A percentile compares a stretch with the other conserved stretches of the same genome.
These are phyloP conservation scores for Beris chalybata DNA, from an alignment of 2,888 invertebrate genomes.

Conservation along the genomic window DNA sequence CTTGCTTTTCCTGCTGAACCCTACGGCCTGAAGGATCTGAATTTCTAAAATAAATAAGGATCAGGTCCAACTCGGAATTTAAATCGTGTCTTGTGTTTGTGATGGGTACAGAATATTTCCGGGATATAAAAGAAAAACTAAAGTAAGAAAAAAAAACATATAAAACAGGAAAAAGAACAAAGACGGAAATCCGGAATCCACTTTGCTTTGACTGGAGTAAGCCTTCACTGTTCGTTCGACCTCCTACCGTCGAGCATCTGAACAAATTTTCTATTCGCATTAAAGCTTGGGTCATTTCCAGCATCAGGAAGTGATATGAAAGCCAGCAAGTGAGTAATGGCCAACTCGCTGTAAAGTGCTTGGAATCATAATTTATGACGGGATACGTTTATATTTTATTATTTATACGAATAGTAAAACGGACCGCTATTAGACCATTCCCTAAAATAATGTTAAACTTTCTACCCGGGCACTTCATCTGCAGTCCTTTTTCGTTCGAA, in stretches of 20 bases:
- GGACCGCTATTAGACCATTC: no score
- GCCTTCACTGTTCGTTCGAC: no score
- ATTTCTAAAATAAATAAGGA: slow-evolving; percentile 17
- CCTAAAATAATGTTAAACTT: no score
- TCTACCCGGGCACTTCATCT: no score
- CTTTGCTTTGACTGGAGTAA: background rate
- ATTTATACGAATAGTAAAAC: background rate
- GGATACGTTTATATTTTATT: slow-evolving; percentile 1
- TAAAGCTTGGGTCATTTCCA: slow-evolving; percentile 1
- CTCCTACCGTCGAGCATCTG: background rate
- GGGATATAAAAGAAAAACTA: background rate
- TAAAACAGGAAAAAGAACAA: background rate
- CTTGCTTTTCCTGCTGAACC: no score
- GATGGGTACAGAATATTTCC: slow-evolving; percentile 13
- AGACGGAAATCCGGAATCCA: background rate
- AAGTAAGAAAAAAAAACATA: no score
- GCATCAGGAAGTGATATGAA: background rate
- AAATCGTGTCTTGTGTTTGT: slow-evolving; percentile 21
- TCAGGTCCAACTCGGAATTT: slow-evolving; percentile 12
- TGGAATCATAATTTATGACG: slow-evolving; percentile 7
- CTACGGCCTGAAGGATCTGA: slow-evolving; percentile 3
- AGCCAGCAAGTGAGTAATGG: slow-evolving; percentile 7
- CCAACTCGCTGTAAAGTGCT: slow-evolving; percentile 1
- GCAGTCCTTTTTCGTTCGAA: no score
- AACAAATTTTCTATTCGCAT: slow-evolving; percentile 22